Evolutionary conservation across 2,797 vertebrate species (phyloP).

Genomic region (Aotus griseimembra): DNA sequence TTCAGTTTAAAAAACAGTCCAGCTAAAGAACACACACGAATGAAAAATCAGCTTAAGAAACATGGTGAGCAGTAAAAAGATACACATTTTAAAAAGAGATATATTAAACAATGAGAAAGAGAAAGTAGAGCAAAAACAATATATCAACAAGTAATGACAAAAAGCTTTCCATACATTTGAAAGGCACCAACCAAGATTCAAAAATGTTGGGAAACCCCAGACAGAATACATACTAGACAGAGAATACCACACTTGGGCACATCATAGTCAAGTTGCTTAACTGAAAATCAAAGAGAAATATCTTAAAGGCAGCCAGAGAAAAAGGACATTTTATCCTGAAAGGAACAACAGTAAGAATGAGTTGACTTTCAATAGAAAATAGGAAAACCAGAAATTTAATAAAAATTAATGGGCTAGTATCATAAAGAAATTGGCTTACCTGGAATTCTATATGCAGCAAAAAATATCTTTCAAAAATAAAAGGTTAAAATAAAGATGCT

Average conservation of each 20-base stretch:
- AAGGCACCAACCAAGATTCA: background rate
- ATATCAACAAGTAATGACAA: background rate
- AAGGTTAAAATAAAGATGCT: background rate
- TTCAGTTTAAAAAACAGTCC: background rate
- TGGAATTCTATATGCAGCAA: background rate
- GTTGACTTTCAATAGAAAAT: background rate
- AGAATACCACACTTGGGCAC: background rate
- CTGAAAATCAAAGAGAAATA: background rate
- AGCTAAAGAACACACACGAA: background rate
- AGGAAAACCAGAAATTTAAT: background rate
- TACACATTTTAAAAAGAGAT: background rate
- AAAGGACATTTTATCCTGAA: background rate
- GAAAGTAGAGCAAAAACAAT: background rate
- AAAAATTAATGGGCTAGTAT: background rate
- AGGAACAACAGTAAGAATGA: background rate
- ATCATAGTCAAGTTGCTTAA: background rate
- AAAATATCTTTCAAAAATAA: background rate
- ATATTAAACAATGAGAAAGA: background rate
- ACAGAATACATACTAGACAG: background rate
- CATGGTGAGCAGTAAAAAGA: background rate
- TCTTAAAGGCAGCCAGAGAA: background rate
- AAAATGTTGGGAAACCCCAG: background rate
- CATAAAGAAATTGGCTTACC: background rate
- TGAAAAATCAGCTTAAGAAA: background rate
- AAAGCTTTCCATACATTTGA: background rate